phyloP scores from a whole-genome alignment of 2,888 invertebrate genomes.

The Lottia gigantea region DNA sequence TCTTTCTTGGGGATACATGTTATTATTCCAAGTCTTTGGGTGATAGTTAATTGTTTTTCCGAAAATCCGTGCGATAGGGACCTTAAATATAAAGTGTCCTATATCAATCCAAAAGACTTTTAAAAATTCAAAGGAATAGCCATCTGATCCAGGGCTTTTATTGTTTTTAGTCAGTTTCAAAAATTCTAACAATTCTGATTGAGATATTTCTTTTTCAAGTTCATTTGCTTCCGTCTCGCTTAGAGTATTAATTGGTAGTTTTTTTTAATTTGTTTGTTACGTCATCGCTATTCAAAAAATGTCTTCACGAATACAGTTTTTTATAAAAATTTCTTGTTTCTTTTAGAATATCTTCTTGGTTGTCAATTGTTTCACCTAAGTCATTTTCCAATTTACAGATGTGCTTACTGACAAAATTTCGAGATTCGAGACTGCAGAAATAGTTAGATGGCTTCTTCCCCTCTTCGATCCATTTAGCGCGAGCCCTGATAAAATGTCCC shows the following conservation, averaged over 20 bases:
- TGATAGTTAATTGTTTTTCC: constrained; percentile 18
- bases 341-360: constrained; percentile 6
- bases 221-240: neutral
- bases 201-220: neutral
- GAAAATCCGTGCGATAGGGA: constrained; percentile 17
- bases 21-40: constrained; percentile 30
- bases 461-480: constrained; percentile 18
- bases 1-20: constrained; percentile 29
- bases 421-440: constrained; percentile 13
- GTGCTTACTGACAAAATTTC: constrained; percentile 9
- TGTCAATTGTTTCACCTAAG: neutral
- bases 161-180: neutral
- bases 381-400: neutral
- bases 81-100: constrained; percentile 15
- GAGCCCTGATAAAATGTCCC: constrained; percentile 11
- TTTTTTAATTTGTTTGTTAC: no score
- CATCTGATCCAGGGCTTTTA: constrained; percentile 25
- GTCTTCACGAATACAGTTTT: neutral
- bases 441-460: constrained; percentile 15
- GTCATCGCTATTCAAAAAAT: no score
- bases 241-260: no score
- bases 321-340: constrained; percentile 10
- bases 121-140: constrained; percentile 25
- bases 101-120: constrained; percentile 23
- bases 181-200: neutral